A percentile compares a stretch with the other conserved stretches of the same genome.
These are phyloP conservation scores for Nomada fabriciana DNA, from an alignment of 2,888 invertebrate species.

Conservation along the genomic window DNA sequence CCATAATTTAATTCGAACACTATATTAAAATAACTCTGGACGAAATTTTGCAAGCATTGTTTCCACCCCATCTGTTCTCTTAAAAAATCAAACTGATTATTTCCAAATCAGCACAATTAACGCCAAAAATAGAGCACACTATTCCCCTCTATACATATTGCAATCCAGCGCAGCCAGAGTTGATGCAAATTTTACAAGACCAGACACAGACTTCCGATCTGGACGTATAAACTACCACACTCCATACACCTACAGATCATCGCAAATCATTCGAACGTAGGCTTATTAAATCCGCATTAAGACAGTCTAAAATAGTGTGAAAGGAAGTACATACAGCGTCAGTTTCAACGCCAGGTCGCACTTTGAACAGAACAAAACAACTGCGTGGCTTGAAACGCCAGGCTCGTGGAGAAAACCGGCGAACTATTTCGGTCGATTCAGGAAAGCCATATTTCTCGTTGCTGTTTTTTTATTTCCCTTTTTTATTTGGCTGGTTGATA, in stretches of 20 bases:
- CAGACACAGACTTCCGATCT: not conserved
- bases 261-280: not conserved
- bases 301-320: not conserved
- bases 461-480: not conserved
- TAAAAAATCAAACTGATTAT: too few relatives aligned
- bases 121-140: too few relatives aligned
- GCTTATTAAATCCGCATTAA: not conserved
- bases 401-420: constrained; percentile 7
- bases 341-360: not conserved
- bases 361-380: not conserved
- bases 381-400: not conserved
- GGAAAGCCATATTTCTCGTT: constrained; percentile 9
- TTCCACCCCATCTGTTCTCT: too few relatives aligned
- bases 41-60: too few relatives aligned
- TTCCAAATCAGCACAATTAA: too few relatives aligned
- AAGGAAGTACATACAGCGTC: not conserved
- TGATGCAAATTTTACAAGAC: too few relatives aligned
- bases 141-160: too few relatives aligned
- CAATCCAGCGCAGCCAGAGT: too few relatives aligned
- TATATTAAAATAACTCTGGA: too few relatives aligned
- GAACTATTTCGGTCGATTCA: not conserved
- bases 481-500: not conserved
- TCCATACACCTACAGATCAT: not conserved
- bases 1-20: too few relatives aligned
- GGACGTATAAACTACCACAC: not conserved